phyloP scores from a whole-genome alignment of 2,113 vertebrate genomes.

The Entomyzon cyanotis region DNA sequence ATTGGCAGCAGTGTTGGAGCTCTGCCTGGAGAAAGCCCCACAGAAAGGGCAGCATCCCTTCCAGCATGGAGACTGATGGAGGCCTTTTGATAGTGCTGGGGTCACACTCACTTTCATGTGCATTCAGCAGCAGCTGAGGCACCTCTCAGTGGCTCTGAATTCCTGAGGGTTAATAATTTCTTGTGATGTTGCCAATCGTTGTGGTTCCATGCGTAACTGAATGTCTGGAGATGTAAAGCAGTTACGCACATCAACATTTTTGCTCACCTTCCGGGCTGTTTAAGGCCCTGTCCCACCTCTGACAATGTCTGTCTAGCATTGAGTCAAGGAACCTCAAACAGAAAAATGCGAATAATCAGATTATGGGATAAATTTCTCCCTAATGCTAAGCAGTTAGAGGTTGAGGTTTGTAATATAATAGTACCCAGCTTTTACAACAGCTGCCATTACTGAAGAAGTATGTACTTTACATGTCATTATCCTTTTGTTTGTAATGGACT shows the following conservation, averaged over 20 bases:
- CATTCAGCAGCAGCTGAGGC: background rate
- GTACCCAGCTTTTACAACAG: background rate
- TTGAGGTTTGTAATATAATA: background rate
- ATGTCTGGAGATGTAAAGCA: background rate
- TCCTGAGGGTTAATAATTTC: background rate
- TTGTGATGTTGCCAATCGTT: background rate
- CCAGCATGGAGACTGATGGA: background rate
- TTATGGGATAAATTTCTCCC: background rate
- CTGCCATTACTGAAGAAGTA: background rate
- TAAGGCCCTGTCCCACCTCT: background rate
- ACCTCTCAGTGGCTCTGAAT: background rate
- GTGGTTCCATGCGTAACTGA: background rate
- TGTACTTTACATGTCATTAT: background rate
- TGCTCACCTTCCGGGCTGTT: background rate
- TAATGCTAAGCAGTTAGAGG: background rate
- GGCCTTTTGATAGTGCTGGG: background rate
- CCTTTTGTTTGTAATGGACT: constrained; percentile 1
- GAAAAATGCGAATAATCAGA: constrained; percentile 3
- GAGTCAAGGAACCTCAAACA: background rate
- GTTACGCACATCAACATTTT: background rate
- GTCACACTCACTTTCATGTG: accelerated
- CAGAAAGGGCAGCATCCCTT: background rate
- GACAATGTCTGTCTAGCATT: background rate
- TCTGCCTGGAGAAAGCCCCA: background rate
- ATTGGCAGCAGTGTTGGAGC: background rate